Base-by-base conservation (phyloP, 53 echinoderm and acorn worm species). In the Patiria pectinifera region DNA sequence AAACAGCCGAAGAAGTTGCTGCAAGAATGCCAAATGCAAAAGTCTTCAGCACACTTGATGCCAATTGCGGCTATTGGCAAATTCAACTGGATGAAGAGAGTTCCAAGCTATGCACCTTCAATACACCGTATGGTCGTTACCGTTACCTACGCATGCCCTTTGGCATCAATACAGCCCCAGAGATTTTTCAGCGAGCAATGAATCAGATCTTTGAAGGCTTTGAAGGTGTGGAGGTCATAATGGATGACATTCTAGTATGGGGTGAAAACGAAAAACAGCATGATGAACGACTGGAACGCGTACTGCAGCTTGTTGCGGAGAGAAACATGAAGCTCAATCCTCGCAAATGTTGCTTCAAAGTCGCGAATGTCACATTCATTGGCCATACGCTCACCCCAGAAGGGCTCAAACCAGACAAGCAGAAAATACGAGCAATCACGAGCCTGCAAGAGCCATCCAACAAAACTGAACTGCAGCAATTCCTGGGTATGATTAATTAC, bases 31-130 rank as follows among this genome's bases (percentile, higher is more conserved):
- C 79, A 16, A 85, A 86, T 66, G 86, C 91, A 15, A 85, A 79
- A 23, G 48, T 89, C 10, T 92, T 87, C 71, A 87, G 91, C 43
- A 83, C 91, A 46, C 84, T 93, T 12, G 94, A 94, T 86, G 95
- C 95, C 6, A 94, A 90, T 43, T 83, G 83, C 44, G 94, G 94
- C 6, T 94, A 82, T 79, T 94, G 89, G 89, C 94, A 94, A 71
- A 72, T 94, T 21, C 35, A 58, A 35, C 89, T 94, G 4, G 94
- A 94, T 83, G 10, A 88, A 4, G 88, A 76, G 19, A 89, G 92
- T 35, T 71, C 87, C 0, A 35, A 79, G 6, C 83, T 94, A 2
- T 92, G 89, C 70, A 92, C 95, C 9, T 92, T 84, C 83, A 83
- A 94, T 43, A 89, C 77, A 4, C 95, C 92, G 48, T 71, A 62